Conservation (phyloP, 2,797 vertebrate species). For the Schizopygopsis pylzovi region DNA sequence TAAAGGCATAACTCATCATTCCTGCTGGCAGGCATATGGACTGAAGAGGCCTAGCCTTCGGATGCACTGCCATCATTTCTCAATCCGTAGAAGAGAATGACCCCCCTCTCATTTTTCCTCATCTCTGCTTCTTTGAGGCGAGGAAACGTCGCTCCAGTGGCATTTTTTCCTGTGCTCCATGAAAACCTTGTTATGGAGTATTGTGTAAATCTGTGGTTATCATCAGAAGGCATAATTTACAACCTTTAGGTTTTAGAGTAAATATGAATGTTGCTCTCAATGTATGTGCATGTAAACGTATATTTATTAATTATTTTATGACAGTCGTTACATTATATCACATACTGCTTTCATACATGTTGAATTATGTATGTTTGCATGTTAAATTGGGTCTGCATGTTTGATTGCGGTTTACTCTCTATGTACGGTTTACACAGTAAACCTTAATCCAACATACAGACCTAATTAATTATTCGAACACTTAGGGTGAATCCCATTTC, state of each 20-base stretch:
- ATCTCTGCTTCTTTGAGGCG: neutral
- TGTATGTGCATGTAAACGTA: neutral
- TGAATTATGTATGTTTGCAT: neutral
- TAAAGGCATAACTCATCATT: conserved; percentile 73
- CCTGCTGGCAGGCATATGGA: conserved; percentile 65
- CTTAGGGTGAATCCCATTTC: too few relatives aligned
- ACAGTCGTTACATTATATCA: neutral
- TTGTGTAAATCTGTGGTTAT: neutral
- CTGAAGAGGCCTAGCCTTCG: conserved; percentile 11
- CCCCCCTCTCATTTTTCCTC: conserved; percentile 31
- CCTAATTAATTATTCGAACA: neutral
- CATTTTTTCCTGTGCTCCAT: neutral
- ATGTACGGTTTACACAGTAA: neutral
- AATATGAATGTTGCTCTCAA: neutral
- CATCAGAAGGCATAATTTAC: neutral
- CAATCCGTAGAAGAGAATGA: conserved; percentile 10
- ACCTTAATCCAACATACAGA: neutral
- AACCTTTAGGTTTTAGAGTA: neutral
- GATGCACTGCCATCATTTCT: conserved; percentile 42
- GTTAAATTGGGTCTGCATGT: neutral
- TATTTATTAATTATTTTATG: neutral
- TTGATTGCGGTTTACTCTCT: neutral
- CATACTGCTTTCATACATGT: neutral
- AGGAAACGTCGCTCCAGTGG: neutral
- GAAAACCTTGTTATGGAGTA: neutral